A percentile compares a stretch with the other conserved stretches of the same genome.
These are phyloP conservation scores for Galbula dea DNA, from an alignment of 2,113 vertebrate species.

Conservation along the genomic window DNA sequence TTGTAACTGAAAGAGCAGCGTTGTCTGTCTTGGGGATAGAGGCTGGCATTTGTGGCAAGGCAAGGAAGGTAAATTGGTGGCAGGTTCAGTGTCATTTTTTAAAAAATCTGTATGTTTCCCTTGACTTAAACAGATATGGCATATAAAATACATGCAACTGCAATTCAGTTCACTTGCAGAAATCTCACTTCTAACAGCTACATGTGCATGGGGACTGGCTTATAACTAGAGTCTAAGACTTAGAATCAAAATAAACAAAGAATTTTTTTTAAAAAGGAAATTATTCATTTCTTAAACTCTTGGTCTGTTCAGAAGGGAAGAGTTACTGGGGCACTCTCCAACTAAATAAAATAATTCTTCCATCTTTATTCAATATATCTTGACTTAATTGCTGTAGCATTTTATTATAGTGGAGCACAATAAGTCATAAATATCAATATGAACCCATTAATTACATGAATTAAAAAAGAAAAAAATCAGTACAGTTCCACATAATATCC, in stretches of 20 bases:
- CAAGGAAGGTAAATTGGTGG: slow-evolving; percentile 37
- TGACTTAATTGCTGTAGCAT: neutral
- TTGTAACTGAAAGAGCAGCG: neutral
- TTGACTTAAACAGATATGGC: neutral
- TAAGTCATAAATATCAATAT: neutral
- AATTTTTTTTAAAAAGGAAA: neutral
- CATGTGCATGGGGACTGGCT: neutral
- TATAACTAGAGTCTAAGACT: neutral
- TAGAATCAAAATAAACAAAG: neutral
- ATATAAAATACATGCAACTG: neutral
- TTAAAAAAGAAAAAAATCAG: neutral
- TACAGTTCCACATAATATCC: accelerated
- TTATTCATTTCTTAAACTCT: neutral
- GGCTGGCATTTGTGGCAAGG: neutral
- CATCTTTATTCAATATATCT: neutral
- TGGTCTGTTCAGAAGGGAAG: neutral
- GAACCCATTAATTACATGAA: accelerated
- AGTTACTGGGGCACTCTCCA: neutral
- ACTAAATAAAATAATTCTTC: neutral
- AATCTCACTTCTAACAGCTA: neutral
- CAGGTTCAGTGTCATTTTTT: neutral
- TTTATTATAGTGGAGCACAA: neutral
- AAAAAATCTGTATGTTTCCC: neutral
- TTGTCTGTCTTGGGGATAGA: neutral
- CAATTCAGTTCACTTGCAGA: slow-evolving; percentile 6